Base-by-base conservation (phyloP, 2,113 vertebrate genomes). In the Microtus oregoni region DNA sequence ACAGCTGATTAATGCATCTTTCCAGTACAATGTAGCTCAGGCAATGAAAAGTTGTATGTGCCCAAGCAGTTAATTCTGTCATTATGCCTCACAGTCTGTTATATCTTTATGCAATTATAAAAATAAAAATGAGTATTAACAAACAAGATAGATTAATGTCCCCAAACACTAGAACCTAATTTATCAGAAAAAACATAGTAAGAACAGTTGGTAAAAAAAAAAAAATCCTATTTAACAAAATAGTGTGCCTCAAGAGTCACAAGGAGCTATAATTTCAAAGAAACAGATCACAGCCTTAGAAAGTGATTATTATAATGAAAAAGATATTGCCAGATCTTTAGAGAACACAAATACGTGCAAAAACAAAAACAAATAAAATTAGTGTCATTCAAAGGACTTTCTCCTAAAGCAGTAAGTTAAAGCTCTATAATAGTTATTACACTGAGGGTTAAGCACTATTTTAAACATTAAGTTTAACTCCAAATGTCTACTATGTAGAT, bases 161-260 rank as follows among this genome's bases (percentile, higher is more conserved):
- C 30, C 50, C 94, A 11, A 32, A 92, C 20, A 81, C 65, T 89
- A 75, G 86, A 79, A 94, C 41, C 17, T 4, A 91, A 87, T 76
- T 89, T 89, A 95, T 96, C 68, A 92, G 85, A 86, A 93, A 86
- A 90, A 94, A 67, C 47, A 52, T 82, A 89, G 61, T 44, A 86
- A 88, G 38, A 50, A 7, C 19, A 86, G 20, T 47, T 92, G 44
- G 68, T 96, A 14, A 52, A 55, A 55, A 55, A 67, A 58, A 68
- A 89, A 94, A 38, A 38, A 24, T 89, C 12, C 86, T 89, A 95
- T 89, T 96, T 91, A 91, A 10, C 47, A 73, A 11, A 44, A 72
- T 7, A 86, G 14, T 30, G 15, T 92, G n/a, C 38, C 32, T 52
- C 65, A 88, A 85, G 50, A 91, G 58, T 83, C 3, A 79, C 22